Percentiles rank a stretch among this genome's conserved stretches.
phyloP scores from a whole-genome alignment of 2,113 vertebrate genomes.

The Oncorhynchus nerka region DNA sequence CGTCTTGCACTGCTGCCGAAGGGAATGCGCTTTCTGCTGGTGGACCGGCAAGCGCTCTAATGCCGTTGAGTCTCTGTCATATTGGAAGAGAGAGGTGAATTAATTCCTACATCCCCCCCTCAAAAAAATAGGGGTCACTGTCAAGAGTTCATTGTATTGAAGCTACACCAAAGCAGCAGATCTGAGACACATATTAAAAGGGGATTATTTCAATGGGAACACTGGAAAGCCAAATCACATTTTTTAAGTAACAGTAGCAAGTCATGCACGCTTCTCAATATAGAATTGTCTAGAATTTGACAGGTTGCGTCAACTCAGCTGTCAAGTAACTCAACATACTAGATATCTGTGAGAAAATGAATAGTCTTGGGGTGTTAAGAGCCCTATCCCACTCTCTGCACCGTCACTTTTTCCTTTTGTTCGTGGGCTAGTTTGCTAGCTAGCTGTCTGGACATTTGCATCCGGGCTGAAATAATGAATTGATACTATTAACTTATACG shows the following conservation, averaged over 20 bases:
- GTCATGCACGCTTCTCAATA: too few relatives aligned
- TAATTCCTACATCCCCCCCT: not conserved
- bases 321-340: too few relatives aligned
- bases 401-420: not conserved
- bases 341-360: too few relatives aligned
- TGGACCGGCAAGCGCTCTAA: slow-evolving; percentile 92
- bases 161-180: not conserved
- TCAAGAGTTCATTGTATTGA: not conserved
- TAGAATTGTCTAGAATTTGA: too few relatives aligned
- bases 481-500: not conserved
- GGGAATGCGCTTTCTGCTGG: slow-evolving; percentile 80
- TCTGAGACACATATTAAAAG: too few relatives aligned
- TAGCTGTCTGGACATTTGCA: not conserved
- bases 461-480: not conserved
- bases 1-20: slow-evolving; percentile 80
- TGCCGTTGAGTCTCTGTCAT: slow-evolving; percentile 87
- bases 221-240: too few relatives aligned
- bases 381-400: not conserved
- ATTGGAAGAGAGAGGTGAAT: too few relatives aligned
- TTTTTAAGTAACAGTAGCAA: too few relatives aligned
- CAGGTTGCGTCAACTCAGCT: too few relatives aligned
- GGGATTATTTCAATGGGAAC: too few relatives aligned
- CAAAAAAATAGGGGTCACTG: not conserved
- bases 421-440: not conserved
- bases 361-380: too few relatives aligned